These are phyloP conservation scores for Hydraecia micacea DNA, from an alignment of 2,888 invertebrate genomes.

Conservation along the genomic window DNA sequence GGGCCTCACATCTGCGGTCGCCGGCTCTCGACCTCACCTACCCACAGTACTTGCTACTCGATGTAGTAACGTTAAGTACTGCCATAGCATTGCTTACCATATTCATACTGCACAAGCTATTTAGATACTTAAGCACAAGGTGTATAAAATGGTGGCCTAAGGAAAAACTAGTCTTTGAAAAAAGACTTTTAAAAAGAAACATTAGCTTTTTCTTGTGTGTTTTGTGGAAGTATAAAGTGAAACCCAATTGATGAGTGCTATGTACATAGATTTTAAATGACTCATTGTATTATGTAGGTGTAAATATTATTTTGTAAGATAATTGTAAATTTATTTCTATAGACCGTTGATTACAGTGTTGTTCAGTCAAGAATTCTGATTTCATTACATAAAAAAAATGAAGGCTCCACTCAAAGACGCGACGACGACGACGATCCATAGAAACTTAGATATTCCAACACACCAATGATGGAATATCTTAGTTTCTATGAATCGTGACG, in stretches of 20 bases:
- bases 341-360: neutral
- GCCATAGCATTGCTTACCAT: constrained; percentile 75
- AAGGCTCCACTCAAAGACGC: too few relatives aligned
- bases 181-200: constrained; percentile 81
- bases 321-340: constrained; percentile 74
- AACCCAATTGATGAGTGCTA: constrained; percentile 78
- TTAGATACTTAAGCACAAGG: constrained; percentile 83
- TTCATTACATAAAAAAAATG: neutral
- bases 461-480: neutral
- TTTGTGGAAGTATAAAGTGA: constrained; percentile 84
- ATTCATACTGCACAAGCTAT: constrained; percentile 82
- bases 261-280: constrained; percentile 56
- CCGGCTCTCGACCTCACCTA: constrained; percentile 86
- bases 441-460: too few relatives aligned
- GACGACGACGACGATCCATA: too few relatives aligned
- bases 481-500: constrained; percentile 2
- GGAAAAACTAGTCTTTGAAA: constrained; percentile 81
- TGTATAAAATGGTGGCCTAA: constrained; percentile 86
- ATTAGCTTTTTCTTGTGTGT: constrained; percentile 81
- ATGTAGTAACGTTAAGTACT: constrained; percentile 81
- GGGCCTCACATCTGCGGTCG: constrained; percentile 88
- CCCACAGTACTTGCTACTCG: constrained; percentile 86
- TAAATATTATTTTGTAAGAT: constrained; percentile 85
- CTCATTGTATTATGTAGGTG: constrained; percentile 77
- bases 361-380: neutral